Evolutionary conservation across 2,113 vertebrate genomes (phyloP).

Genomic region (Corythaixoides concolor): DNA sequence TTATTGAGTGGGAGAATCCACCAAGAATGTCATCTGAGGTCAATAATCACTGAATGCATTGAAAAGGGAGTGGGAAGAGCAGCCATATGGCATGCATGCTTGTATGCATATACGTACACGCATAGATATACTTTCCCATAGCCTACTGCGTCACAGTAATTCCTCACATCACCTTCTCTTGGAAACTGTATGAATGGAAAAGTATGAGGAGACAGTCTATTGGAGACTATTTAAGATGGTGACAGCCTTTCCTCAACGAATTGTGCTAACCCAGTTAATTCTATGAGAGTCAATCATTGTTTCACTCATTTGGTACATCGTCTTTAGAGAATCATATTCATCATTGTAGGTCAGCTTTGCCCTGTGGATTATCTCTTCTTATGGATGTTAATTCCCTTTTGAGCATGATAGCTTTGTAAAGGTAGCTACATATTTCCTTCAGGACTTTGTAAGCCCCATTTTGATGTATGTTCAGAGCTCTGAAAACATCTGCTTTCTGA

Average conservation of each 20-base stretch:
- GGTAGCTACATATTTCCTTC: not conserved
- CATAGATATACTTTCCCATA: not conserved
- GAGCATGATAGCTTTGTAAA: not conserved
- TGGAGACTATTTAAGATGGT: not conserved
- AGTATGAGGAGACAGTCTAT: not conserved
- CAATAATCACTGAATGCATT: not conserved
- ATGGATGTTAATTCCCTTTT: not conserved
- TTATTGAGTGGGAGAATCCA: not conserved
- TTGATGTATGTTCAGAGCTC: not conserved
- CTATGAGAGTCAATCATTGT: not conserved
- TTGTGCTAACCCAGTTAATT: not conserved
- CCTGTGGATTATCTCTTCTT: not conserved
- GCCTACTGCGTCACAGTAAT: not conserved
- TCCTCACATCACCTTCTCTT: not conserved
- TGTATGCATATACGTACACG: not conserved
- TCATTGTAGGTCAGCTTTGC: not conserved
- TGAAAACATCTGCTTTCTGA: conserved; percentile 8
- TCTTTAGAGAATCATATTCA: not conserved
- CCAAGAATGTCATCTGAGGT: not conserved
- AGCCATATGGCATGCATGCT: not conserved
- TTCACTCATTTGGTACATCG: rapidly evolving
- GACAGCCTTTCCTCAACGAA: not conserved
- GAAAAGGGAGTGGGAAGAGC: not conserved
- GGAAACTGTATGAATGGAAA: not conserved
- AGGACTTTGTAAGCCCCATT: not conserved